Base-by-base conservation (phyloP, 2,797 vertebrate genomes). In the Chiroxiphia lanceolata region DNA sequence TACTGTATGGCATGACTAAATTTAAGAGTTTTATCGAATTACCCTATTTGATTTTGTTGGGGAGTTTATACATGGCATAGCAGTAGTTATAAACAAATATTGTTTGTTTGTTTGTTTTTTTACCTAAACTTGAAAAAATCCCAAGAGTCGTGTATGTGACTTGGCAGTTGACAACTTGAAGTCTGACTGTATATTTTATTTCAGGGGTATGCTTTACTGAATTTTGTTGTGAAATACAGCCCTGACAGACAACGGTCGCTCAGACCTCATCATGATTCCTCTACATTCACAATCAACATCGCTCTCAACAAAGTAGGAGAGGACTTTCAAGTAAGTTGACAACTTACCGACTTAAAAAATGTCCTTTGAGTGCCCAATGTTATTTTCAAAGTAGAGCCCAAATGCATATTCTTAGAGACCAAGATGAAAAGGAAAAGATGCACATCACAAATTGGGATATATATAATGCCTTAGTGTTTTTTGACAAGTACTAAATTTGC, bases 221-320 rank as follows among this genome's bases (percentile, higher is more conserved):
- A 99, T 98, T 99, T 99, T 81, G 99, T 99, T 44, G 99, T 99
- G 25, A 99, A 99, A 96, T 99, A 99, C 77, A 99, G 99, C 4
- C 99, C 99, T 16, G 97, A 94, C 8, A 98, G 99, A 93, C 99
- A 99, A 25, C 95, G 99, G 0, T 99, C 98, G 1, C 96, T 99
- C 51, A 98, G 98, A 77, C 99, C 99, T 64, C 99, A 99, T 94
- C 99, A 99, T 2, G 99, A 99, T 85, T 98, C 99, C 34, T 99
- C 99, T 34, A 99, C 99, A 0, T 99, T 99, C 97, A 99, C 99
- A 10, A 99, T 99, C 96, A 99, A 99, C 96, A 99, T 99, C 0
- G 99, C 99, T 22, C 99, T 99, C 71, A 99, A 99, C 96, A 99
- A 97, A 93, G 99, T 99, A 95, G 98, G 99, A 95, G 96, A 85